phyloP scores from a whole-genome alignment of 2,888 invertebrate genomes.

The Camptogramma bilineatum region DNA sequence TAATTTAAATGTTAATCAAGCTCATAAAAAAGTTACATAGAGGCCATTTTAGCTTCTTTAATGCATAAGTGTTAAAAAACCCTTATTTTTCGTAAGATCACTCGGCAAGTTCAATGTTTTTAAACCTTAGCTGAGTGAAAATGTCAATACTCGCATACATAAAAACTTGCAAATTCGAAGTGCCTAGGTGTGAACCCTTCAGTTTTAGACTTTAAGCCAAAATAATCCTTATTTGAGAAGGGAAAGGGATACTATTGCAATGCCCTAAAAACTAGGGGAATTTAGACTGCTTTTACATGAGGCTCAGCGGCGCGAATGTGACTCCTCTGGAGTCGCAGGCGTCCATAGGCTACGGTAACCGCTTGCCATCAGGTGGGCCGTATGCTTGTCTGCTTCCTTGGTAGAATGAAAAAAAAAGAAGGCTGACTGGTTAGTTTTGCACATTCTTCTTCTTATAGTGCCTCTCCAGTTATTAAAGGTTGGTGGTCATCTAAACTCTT shows the following conservation, averaged over 20 bases:
- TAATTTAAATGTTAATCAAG: background rate
- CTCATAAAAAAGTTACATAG: background rate
- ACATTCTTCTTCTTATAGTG: no score
- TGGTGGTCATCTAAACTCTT: no score
- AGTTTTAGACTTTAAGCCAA: background rate
- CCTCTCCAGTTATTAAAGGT: no score
- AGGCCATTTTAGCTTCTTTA: no score
- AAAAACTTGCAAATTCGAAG: constrained; percentile 22
- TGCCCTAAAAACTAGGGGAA: background rate
- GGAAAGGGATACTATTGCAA: background rate
- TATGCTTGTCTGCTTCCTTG: no score
- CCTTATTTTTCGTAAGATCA: background rate
- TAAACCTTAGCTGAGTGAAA: constrained; percentile 10
- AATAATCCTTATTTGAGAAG: background rate
- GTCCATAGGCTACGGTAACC: no score
- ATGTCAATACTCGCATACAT: constrained; percentile 9
- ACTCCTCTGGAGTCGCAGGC: no score
- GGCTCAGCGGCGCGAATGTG: no score
- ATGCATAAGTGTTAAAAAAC: background rate
- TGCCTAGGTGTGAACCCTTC: constrained; percentile 27
- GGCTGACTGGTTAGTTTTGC: no score
- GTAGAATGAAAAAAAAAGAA: no score
- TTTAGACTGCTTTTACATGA: background rate
- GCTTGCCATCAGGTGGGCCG: no score
- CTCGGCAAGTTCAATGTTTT: background rate